phyloP scores from a whole-genome alignment of 2,888 invertebrate species.

The Andrena marginata region DNA sequence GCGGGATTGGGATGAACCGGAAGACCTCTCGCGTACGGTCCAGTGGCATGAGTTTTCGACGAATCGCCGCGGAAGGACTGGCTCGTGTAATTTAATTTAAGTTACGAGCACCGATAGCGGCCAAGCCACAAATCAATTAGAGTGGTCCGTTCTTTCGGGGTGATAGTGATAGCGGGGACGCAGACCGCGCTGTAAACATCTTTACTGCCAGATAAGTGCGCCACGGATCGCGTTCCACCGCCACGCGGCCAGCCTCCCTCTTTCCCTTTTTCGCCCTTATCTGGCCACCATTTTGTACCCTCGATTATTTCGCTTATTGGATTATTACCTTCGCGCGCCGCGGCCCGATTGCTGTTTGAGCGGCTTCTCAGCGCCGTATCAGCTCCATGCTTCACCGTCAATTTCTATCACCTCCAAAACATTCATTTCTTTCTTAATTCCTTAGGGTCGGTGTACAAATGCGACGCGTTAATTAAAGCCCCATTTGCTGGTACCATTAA shows the following conservation, averaged over 20 bases:
- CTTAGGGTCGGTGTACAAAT: background rate
- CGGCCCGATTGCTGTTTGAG: background rate
- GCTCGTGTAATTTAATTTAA: constrained; percentile 82
- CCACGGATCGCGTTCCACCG: constrained; percentile 51
- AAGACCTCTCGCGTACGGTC: constrained; percentile 58
- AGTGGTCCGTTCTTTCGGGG: constrained; percentile 77
- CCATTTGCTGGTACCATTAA: too few relatives aligned
- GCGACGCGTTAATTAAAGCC: too few relatives aligned
- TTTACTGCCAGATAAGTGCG: constrained; percentile 82
- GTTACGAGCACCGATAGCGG: constrained; percentile 81
- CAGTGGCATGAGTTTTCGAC: constrained; percentile 63
- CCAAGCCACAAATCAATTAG: constrained; percentile 83
- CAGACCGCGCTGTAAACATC: constrained; percentile 82
- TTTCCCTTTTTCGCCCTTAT: constrained; percentile 64
- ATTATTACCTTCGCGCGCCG: constrained; percentile 63
- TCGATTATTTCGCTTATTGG: constrained; percentile 79
- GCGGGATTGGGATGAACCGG: constrained; percentile 22
- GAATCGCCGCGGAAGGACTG: constrained; percentile 71
- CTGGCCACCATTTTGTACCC: constrained; percentile 80
- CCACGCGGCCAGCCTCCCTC: constrained; percentile 37
- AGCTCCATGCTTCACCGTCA: background rate
- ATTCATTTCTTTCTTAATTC: background rate
- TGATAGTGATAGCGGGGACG: constrained; percentile 81
- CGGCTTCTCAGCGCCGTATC: background rate
- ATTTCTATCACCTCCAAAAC: background rate